Evolutionary conservation across 2,888 invertebrate species (phyloP), one percentile per base, ranked within the genome.

Genomic region (Trachelus tabidus): DNA sequence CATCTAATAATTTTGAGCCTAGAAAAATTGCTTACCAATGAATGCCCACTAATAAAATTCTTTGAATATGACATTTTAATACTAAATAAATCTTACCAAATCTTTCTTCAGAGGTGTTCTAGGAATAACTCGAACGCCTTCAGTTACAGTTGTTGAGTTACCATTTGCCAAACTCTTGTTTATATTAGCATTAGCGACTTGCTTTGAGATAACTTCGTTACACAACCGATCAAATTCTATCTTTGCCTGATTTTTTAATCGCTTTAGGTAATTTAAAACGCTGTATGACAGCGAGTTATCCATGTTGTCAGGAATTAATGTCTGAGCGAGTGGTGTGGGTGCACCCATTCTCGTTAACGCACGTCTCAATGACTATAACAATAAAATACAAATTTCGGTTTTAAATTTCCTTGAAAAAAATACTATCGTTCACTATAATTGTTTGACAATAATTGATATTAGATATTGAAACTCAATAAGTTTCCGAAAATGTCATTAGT

Each of bases 271-370:
- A 92, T 98, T 98, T 81, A 98, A 94, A 73, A 99, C 98, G 80
- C 97, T 96, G 91, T 97, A 98, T 89, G 97, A 98, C 80, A 99
- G 94, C 82, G 97, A 97, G 91, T 97, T 98, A 90, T 99, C 98
- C 89, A 97, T 95, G 84, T 95, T 96, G 89, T 99, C 99, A 0
- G 98, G 98, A 79, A 99, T 94, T 83, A 98, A 93, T 83, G 96
- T 96, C 90, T 96, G 96, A 12, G 97, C 94, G 81, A 98, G 92
- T 75, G 95, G 96, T 69, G 95, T 94, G 1, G 97, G 96, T 1
- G 98, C 97, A 82, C 97, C 98, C 96, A 99, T 98, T 90, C 98
- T 95, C 12, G 96, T 95, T 78, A 99, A 92, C 0, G 98, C 98
- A 92, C 98, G 94, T 83, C 98, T 94, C 84, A 99, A 92, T 35